Evolutionary conservation across 1,140 invertebrate genomes (phyloP).

Genomic region (Lepidurus arcticus): DNA sequence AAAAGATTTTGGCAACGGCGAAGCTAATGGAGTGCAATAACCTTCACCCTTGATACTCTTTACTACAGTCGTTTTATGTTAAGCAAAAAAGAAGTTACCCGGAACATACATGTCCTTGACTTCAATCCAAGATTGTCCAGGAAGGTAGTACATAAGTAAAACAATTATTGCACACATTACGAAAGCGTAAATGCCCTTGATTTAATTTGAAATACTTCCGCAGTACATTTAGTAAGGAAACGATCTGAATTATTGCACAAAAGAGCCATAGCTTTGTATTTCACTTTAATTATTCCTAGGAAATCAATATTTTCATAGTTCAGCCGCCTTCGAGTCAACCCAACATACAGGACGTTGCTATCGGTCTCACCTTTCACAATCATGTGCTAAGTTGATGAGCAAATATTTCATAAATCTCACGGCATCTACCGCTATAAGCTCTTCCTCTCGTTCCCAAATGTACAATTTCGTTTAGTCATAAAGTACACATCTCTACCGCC

Average conservation of each 20-base stretch:
- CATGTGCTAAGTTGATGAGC: not conserved
- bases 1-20: too few species aligned
- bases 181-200: not conserved
- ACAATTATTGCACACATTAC: not conserved
- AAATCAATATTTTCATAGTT: not conserved
- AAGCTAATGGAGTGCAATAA: too few species aligned
- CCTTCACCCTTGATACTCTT: too few species aligned
- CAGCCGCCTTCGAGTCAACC: not conserved
- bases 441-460: not conserved
- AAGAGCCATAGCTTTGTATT: slow-evolving; percentile 6
- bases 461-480: slow-evolving; percentile 1
- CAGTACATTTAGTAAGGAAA: not conserved
- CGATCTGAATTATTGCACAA: not conserved
- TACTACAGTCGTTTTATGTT: not conserved
- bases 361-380: not conserved
- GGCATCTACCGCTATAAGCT: not conserved
- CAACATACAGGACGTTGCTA: not conserved
- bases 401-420: not conserved
- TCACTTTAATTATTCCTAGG: not conserved
- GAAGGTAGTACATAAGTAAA: too few species aligned
- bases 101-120: not conserved
- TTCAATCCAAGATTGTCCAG: not conserved
- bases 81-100: not conserved
- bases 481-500: not conserved
- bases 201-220: not conserved